Percentiles rank a stretch among this genome's conserved stretches.
Conservation (phyloP, 2,888 invertebrate species). For the Ochropacha duplaris region DNA sequence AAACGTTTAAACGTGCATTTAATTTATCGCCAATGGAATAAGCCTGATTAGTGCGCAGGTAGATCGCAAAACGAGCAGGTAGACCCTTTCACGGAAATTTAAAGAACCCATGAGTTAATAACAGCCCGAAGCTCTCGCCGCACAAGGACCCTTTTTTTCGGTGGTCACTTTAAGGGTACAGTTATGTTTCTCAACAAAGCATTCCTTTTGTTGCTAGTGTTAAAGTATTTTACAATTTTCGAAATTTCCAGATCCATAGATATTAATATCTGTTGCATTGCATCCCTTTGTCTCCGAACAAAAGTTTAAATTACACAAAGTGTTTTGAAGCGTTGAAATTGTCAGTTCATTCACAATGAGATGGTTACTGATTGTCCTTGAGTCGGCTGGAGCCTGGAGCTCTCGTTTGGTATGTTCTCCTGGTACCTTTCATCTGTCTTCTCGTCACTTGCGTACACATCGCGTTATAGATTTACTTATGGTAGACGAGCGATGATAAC, state of each 20-base stretch:
- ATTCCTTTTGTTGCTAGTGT: conserved; percentile 61
- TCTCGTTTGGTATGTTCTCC: conserved; percentile 25
- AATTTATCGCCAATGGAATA: conserved; percentile 70
- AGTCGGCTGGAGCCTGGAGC: conserved; percentile 17
- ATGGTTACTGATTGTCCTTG: conserved; percentile 31
- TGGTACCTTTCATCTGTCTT: conserved; percentile 28
- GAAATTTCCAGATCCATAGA: conserved; percentile 1
- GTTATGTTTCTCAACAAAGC: conserved; percentile 50
- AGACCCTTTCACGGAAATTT: conserved; percentile 65
- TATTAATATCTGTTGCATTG: conserved; percentile 2
- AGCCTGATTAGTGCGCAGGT: conserved; percentile 69
- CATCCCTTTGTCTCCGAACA: conserved; percentile 28
- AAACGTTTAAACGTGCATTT: conserved; percentile 55
- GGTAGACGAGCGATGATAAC: conserved; percentile 66
- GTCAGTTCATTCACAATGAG: conserved; percentile 34
- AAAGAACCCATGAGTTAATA: conserved; percentile 42
- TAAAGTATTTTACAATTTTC: conserved; percentile 47
- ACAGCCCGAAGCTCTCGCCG: conserved; percentile 29
- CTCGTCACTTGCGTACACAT: conserved; percentile 24
- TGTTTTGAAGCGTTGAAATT: conserved; percentile 33
- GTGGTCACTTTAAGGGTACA: conserved; percentile 67
- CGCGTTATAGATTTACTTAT: conserved; percentile 51
- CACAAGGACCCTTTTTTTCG: conserved; percentile 55
- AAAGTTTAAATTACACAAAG: conserved; percentile 27
- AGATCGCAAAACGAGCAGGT: conserved; percentile 56